phyloP scores from a whole-genome alignment of 2,113 vertebrate species.

The Hemichromis elongatus region DNA sequence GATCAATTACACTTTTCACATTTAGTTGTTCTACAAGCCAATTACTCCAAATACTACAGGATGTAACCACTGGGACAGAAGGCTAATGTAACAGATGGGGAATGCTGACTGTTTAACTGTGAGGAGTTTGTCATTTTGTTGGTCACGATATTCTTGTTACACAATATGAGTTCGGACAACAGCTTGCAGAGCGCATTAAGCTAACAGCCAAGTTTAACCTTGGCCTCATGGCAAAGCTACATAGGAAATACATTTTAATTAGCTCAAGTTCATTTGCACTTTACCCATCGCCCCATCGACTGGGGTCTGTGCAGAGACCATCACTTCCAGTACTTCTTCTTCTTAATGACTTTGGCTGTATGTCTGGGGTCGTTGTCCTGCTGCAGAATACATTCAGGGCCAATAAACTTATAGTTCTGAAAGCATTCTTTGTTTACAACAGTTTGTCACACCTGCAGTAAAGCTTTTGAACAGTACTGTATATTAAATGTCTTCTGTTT shows the following conservation, averaged over 20 bases:
- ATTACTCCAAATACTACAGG: background rate
- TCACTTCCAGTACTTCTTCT: accelerated
- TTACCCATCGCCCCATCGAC: background rate
- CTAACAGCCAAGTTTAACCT: background rate
- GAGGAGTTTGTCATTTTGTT: background rate
- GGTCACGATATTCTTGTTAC: background rate
- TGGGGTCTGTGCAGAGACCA: background rate
- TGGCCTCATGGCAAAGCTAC: background rate
- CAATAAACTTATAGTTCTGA: accelerated
- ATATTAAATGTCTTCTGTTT: background rate
- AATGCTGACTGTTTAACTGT: background rate
- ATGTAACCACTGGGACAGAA: background rate
- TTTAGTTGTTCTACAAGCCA: background rate
- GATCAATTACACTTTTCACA: background rate
- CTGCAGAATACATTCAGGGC: accelerated
- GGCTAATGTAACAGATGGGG: background rate
- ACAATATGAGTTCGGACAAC: background rate
- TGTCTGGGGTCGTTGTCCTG: accelerated
- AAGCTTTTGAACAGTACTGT: accelerated
- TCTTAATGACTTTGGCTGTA: background rate
- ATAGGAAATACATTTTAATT: accelerated
- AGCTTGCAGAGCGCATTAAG: background rate
- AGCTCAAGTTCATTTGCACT: background rate
- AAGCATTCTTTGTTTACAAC: background rate
- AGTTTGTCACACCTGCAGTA: accelerated